phyloP scores from a whole-genome alignment of 2,888 invertebrate species.

The Phortica magna region DNA sequence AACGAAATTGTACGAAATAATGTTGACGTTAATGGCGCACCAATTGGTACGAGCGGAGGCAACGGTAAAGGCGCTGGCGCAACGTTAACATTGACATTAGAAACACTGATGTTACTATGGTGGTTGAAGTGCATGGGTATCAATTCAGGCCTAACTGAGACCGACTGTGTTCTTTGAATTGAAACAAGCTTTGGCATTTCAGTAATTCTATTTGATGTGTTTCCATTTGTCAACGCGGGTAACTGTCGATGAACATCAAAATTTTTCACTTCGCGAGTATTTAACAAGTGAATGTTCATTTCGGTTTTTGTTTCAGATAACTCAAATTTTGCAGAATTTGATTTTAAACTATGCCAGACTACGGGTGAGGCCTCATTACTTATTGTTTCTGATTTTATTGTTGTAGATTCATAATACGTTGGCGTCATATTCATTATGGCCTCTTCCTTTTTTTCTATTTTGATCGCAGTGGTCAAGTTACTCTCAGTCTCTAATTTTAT shows the following conservation, averaged over 20 bases:
- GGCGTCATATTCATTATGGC: slow-evolving; percentile 15
- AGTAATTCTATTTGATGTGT: slow-evolving; percentile 25
- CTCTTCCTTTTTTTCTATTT: slow-evolving; percentile 30
- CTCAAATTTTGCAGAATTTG: neutral
- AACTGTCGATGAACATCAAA: neutral
- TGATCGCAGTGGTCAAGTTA: neutral
- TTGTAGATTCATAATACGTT: neutral
- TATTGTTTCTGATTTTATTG: slow-evolving; percentile 31
- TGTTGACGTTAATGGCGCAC: slow-evolving; percentile 59
- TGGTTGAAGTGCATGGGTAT: slow-evolving; percentile 8
- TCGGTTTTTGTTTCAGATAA: neutral
- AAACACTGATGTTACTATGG: slow-evolving; percentile 54
- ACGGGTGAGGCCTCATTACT: neutral
- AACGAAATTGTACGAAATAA: slow-evolving; percentile 53
- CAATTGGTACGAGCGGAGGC: slow-evolving; percentile 64
- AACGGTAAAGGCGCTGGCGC: slow-evolving; percentile 48
- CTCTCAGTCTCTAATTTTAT: slow-evolving; percentile 55
- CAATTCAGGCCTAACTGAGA: neutral
- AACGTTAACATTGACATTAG: slow-evolving; percentile 4
- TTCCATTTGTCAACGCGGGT: neutral
- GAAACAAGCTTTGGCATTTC: slow-evolving; percentile 34
- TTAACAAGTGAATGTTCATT: neutral
- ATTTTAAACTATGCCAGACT: neutral
- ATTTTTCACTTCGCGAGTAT: neutral
- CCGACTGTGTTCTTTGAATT: neutral